phyloP scores from a whole-genome alignment of 2,888 invertebrate genomes.

The Gastracanthus pulcherrimus region DNA sequence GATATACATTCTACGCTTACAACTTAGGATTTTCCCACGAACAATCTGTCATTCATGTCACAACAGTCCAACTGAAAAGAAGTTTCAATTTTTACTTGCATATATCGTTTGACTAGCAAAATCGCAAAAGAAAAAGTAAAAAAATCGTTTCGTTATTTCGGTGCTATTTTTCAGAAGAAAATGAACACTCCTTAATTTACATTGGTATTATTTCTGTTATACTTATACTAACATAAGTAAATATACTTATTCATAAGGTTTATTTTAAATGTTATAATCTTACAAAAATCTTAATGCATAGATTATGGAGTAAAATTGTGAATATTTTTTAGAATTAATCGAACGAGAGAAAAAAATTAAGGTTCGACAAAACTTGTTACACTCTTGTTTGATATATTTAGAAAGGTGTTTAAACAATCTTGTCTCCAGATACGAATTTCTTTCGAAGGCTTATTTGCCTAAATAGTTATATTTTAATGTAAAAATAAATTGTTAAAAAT shows the following conservation, averaged over 20 bases:
- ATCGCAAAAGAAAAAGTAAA: conserved; percentile 31
- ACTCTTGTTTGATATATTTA: too few relatives aligned
- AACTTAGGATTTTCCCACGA: conserved; percentile 18
- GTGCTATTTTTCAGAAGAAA: conserved; percentile 15
- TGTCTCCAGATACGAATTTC: too few relatives aligned
- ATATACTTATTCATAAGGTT: background rate
- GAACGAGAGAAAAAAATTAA: too few relatives aligned
- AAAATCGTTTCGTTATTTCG: conserved; percentile 19
- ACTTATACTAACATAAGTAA: background rate
- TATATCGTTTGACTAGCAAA: conserved; percentile 52
- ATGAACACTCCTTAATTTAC: background rate
- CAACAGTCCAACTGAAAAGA: conserved; percentile 17
- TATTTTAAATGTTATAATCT: too few relatives aligned
- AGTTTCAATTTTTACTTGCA: conserved; percentile 38
- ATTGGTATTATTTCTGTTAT: conserved; percentile 15
- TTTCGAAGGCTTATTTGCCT: too few relatives aligned
- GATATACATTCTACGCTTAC: conserved; percentile 14
- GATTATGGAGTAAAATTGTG: too few relatives aligned
- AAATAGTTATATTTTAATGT: too few relatives aligned
- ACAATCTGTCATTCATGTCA: conserved; percentile 33
- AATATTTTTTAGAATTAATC: too few relatives aligned
- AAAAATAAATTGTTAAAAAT: background rate
- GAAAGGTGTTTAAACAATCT: too few relatives aligned
- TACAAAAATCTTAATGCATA: too few relatives aligned
- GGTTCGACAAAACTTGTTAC: too few relatives aligned